These are phyloP conservation scores for Drosophila niveifrons DNA, from an alignment of 2,888 invertebrate species.

Conservation along the genomic window DNA sequence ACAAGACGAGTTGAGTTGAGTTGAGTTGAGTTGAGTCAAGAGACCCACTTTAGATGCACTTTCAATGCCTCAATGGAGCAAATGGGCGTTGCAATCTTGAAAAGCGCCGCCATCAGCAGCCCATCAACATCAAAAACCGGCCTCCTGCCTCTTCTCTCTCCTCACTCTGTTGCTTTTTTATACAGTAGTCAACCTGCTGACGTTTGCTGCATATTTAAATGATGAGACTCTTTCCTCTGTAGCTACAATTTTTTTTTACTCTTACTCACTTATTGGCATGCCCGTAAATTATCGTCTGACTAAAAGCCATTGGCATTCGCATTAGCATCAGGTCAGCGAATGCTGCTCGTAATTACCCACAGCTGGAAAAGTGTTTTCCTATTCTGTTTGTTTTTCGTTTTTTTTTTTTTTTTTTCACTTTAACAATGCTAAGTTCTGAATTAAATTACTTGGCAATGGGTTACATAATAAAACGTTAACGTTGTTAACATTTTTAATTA, in stretches of 20 bases:
- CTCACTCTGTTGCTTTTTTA: neutral
- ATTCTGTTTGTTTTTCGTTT: too few relatives aligned
- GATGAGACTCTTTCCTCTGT: slow-evolving; percentile 36
- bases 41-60: slow-evolving; percentile 51
- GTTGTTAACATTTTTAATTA: slow-evolving; percentile 7
- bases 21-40: neutral
- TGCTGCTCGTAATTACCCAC: slow-evolving; percentile 35
- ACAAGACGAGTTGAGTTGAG: neutral
- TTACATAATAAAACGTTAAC: slow-evolving; percentile 1
- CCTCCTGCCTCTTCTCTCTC: neutral
- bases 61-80: slow-evolving; percentile 27
- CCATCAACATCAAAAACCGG: slow-evolving; percentile 12
- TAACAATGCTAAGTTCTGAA: slow-evolving; percentile 15
- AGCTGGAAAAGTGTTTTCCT: slow-evolving; percentile 16
- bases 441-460: slow-evolving; percentile 4
- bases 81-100: slow-evolving; percentile 36
- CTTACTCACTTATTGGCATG: slow-evolving; percentile 25
- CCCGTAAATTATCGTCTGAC: slow-evolving; percentile 34
- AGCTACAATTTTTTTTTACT: slow-evolving; percentile 15
- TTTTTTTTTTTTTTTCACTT: slow-evolving; percentile 4
- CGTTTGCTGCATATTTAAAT: slow-evolving; percentile 62
- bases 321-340: slow-evolving; percentile 19
- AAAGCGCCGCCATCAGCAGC: slow-evolving; percentile 60
- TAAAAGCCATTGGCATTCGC: slow-evolving; percentile 36
- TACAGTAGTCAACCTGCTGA: slow-evolving; percentile 53